Evolutionary conservation across 2,113 vertebrate species (phyloP).

Genomic region (Cavia porcellus): DNA sequence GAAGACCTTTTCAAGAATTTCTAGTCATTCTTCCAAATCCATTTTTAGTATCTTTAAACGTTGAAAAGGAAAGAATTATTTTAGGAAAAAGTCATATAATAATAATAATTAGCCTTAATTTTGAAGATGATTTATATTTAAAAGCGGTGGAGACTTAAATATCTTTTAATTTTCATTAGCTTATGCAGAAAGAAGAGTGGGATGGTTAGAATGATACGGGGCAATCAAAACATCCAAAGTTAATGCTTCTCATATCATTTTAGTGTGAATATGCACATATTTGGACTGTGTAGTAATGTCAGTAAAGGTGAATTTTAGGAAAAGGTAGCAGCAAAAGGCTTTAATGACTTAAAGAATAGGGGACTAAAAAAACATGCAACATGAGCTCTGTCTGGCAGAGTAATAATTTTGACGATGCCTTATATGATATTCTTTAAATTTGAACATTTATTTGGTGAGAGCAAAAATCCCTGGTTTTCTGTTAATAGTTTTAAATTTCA

Average conservation of each 20-base stretch:
- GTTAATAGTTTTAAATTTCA: slow-evolving; percentile 10
- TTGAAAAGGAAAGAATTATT: not conserved
- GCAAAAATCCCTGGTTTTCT: not conserved
- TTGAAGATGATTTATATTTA: slow-evolving; percentile 56
- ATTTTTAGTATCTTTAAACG: not conserved
- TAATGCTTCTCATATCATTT: slow-evolving; percentile 26
- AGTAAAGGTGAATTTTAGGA: not conserved
- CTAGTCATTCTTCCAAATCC: slow-evolving; percentile 24
- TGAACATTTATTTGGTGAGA: not conserved
- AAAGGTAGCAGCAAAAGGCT: not conserved
- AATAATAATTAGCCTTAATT: not conserved
- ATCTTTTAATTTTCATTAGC: slow-evolving; percentile 55
- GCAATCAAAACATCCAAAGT: slow-evolving; percentile 40
- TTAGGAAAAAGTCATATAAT: not conserved
- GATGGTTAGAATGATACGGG: not conserved
- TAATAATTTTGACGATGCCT: not conserved
- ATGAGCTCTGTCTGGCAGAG: not conserved
- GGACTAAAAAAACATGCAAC: not conserved
- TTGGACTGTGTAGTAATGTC: not conserved
- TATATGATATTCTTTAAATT: slow-evolving; percentile 6
- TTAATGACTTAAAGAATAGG: slow-evolving; percentile 22
- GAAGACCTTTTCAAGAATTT: slow-evolving; percentile 42
- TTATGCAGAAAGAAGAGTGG: slow-evolving; percentile 32
- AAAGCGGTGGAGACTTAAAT: slow-evolving; percentile 1
- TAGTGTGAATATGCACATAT: not conserved